These are phyloP conservation scores for Varanus komodoensis DNA, from an alignment of 2,113 vertebrate genomes.

Conservation along the genomic window DNA sequence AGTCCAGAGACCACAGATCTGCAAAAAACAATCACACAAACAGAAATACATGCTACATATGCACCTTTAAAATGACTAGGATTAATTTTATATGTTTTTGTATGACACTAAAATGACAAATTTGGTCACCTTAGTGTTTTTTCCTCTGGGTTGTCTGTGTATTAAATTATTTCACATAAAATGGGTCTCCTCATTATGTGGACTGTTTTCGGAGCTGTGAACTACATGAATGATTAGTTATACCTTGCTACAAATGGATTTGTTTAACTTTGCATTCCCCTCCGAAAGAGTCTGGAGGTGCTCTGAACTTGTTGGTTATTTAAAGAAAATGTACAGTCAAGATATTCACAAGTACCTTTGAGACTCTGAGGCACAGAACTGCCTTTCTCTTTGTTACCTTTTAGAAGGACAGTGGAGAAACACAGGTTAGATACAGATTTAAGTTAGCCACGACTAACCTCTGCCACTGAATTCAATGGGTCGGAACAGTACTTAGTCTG, in stretches of 20 bases:
- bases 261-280: background rate
- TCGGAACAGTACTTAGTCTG: background rate
- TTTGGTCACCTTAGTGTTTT: too few relatives aligned
- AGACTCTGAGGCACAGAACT: too few relatives aligned
- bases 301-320: background rate
- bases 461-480: background rate
- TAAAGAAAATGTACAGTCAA: background rate
- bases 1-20: too few relatives aligned
- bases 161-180: background rate
- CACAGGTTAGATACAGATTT: background rate
- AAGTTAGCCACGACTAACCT: background rate
- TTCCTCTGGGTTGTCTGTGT: too few relatives aligned
- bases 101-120: too few relatives aligned
- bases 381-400: background rate
- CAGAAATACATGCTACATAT: too few relatives aligned
- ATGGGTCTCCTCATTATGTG: background rate
- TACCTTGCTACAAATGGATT: background rate
- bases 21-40: too few relatives aligned
- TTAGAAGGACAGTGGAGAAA: background rate
- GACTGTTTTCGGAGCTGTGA: background rate
- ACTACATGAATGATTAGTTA: background rate
- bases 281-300: background rate
- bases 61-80: too few relatives aligned
- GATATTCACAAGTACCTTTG: background rate
- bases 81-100: too few relatives aligned